These are phyloP conservation scores for Matsumyia berberina DNA, from an alignment of 2,888 invertebrate genomes.

Conservation along the genomic window DNA sequence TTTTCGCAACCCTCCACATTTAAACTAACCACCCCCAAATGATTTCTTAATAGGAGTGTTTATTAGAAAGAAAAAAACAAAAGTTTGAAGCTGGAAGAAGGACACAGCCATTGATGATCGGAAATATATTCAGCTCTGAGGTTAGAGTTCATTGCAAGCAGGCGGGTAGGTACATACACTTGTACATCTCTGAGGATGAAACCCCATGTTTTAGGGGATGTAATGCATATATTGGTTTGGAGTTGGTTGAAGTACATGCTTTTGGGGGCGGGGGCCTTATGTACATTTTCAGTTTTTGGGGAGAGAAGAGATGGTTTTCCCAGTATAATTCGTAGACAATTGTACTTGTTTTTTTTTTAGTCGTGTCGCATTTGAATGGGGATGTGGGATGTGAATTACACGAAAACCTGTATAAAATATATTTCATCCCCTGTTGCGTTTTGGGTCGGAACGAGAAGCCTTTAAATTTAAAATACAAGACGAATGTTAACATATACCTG, in stretches of 20 bases:
- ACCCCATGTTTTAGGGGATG: constrained; percentile 43
- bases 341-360: constrained; percentile 29
- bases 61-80: constrained; percentile 68
- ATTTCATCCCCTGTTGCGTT: constrained; percentile 55
- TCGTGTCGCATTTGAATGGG: constrained; percentile 45
- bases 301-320: constrained; percentile 34
- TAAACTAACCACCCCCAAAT: constrained; percentile 68
- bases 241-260: no score
- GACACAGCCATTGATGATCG: constrained; percentile 62
- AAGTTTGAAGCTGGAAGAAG: constrained; percentile 37
- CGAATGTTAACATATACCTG: background rate
- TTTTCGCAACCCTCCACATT: constrained; percentile 53
- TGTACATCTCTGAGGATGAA: constrained; percentile 17
- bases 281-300: constrained; percentile 24
- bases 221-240: constrained; percentile 22
- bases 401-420: constrained; percentile 27
- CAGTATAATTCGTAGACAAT: constrained; percentile 63
- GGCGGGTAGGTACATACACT: constrained; percentile 3
- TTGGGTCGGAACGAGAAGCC: constrained; percentile 37
- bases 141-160: constrained; percentile 62
- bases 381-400: constrained; percentile 35
- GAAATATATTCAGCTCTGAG: constrained; percentile 53
- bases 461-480: constrained; percentile 51
- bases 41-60: constrained; percentile 61
- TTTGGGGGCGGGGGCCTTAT: constrained; percentile 41